Evolutionary conservation across 2,113 vertebrate genomes (phyloP).

Genomic region (Poicephalus gulielmi): DNA sequence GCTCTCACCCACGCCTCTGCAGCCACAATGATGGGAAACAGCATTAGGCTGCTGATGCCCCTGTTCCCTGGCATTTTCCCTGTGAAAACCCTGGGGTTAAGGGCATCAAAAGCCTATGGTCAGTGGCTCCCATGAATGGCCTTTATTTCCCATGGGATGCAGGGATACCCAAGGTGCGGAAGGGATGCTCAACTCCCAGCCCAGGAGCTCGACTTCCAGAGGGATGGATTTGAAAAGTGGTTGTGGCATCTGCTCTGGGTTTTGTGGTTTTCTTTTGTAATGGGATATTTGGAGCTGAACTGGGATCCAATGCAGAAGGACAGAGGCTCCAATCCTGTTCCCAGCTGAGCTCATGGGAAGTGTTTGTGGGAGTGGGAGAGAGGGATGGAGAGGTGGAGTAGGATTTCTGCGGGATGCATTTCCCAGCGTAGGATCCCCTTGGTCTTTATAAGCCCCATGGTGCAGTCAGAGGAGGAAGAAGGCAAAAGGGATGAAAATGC

Average conservation of each 20-base stretch:
- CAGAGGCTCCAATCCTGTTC: rapidly evolving
- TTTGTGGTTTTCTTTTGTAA: not conserved
- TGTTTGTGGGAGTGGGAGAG: rapidly evolving
- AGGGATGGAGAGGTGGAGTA: not conserved
- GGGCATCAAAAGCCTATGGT: not conserved
- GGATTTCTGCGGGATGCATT: not conserved
- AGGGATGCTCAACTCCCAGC: not conserved
- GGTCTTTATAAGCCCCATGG: not conserved
- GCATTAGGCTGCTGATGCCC: not conserved
- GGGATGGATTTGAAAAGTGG: not conserved
- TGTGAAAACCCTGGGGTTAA: not conserved
- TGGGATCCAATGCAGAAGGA: rapidly evolving
- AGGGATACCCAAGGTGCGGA: not conserved
- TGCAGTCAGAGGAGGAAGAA: not conserved
- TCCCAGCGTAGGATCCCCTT: not conserved
- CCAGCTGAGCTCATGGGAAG: not conserved
- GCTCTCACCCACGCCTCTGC: not conserved
- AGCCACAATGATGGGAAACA: rapidly evolving
- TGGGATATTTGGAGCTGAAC: not conserved
- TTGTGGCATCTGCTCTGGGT: not conserved
- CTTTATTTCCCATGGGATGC: not conserved
- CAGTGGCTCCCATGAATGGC: not conserved
- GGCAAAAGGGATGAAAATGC: not conserved
- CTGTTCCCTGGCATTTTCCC: not conserved
- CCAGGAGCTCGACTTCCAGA: not conserved